Conservation (phyloP, 1,140 invertebrate species). For the Phymastichus coffea region DNA sequence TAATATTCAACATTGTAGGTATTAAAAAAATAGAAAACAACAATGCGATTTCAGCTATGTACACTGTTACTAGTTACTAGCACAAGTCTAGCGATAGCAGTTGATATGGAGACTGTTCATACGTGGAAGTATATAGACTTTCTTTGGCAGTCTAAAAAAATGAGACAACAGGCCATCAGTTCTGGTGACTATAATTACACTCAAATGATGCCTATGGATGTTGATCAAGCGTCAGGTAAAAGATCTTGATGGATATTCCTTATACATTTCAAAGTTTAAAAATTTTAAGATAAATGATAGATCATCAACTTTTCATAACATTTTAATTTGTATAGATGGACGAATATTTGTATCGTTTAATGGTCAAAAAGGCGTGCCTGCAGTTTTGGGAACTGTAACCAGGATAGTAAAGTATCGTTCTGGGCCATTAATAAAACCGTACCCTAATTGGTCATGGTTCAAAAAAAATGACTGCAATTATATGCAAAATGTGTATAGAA, state of each 20-base stretch:
- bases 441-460: slow-evolving; percentile 2
- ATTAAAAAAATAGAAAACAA: too few species aligned
- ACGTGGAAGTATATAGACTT: slow-evolving; percentile 37
- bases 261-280: background rate
- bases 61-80: too few species aligned
- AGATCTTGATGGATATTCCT: background rate
- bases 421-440: background rate
- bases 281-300: too few species aligned
- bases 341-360: background rate
- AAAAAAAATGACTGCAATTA: background rate
- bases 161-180: slow-evolving; percentile 53
- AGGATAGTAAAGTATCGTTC: background rate
- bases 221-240: slow-evolving; percentile 18
- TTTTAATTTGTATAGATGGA: background rate
- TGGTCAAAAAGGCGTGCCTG: background rate
- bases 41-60: too few species aligned
- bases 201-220: slow-evolving; percentile 28
- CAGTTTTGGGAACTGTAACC: background rate
- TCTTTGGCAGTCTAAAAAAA: slow-evolving; percentile 13
- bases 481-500: background rate
- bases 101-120: slow-evolving; percentile 12
- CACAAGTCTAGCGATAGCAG: too few species aligned
- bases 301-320: too few species aligned
- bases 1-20: too few species aligned
- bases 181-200: slow-evolving; percentile 53